These are phyloP conservation scores for Cotesia typhae DNA, from an alignment of 1,140 invertebrate genomes.

Conservation along the genomic window DNA sequence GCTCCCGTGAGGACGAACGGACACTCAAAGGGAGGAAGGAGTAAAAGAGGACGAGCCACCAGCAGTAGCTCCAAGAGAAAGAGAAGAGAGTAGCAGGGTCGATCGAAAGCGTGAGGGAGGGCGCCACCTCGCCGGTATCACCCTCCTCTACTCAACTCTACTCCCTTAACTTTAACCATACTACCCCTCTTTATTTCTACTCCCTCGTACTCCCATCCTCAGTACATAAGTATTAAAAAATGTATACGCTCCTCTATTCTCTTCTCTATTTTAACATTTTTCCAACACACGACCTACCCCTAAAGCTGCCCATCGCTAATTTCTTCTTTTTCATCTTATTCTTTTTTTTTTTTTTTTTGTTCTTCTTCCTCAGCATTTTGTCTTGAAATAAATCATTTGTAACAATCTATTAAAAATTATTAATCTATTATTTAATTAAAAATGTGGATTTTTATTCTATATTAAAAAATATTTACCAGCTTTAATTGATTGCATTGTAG, in stretches of 20 bases:
- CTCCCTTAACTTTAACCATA: constrained; percentile 9
- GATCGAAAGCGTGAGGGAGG: constrained; percentile 56
- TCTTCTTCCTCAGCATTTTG: too few species aligned
- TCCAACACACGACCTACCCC: neutral
- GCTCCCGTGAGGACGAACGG: constrained; percentile 39
- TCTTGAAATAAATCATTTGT: too few species aligned
- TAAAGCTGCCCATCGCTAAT: neutral
- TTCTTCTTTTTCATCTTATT: neutral
- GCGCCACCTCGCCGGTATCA: constrained; percentile 54
- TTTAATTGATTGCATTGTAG: too few species aligned
- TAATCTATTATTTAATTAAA: too few species aligned
- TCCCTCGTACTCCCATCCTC: neutral
- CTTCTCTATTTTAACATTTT: constrained; percentile 8
- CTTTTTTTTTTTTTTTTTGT: too few species aligned
- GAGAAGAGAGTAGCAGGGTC: constrained; percentile 36
- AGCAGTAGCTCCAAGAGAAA: neutral
- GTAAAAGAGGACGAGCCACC: constrained; percentile 20
- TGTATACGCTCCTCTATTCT: neutral
- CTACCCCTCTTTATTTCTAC: neutral
- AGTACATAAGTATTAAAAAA: neutral
- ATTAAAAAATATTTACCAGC: too few species aligned
- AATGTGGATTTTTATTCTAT: too few species aligned
- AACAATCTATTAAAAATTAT: too few species aligned
- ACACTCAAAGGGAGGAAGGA: constrained; percentile 20
- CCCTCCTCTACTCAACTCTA: constrained; percentile 21